Evolutionary conservation across 2,113 vertebrate genomes (phyloP), one percentile per base, ranked within the genome.

Genomic region (Ochotona curzoniae): DNA sequence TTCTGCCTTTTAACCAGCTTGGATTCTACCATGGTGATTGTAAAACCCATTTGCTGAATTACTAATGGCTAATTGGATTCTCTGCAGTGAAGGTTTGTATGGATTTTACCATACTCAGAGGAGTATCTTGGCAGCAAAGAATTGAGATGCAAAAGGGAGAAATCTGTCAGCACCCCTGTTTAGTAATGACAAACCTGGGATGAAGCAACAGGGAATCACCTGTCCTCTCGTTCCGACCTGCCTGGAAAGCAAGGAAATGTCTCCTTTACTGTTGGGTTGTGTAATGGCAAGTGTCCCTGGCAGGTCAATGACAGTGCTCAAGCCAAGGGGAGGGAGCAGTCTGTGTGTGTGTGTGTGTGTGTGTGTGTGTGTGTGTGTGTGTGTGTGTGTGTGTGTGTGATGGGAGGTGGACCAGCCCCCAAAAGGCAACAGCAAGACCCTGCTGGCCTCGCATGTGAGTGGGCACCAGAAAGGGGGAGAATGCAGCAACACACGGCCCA

Each of bases 1-100:
- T 44, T 84, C 28, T 87, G 25, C 51, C 25, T 87, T 92, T 83
- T 82, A 75, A 89, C 66, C 47, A 17, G 44, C 30, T 92, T 90
- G n/a, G 30, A 28, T 54, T 28, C 71, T n/a, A 61, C 74, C 0
- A 32, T 7, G 60, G n/a, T 80, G 47, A 70, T 15, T 63, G 91
- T 92, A 71, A 64, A 73, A 95, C 21, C 28, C 73, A 38, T n/a
- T 60, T 82, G 49, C 47, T 90, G 80, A 61, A 14, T 70, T 38
- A 69, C 2, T 17, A 90, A 71, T 6, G 64, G 7, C 23, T n/a
- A n/a, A 10, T 49, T 13, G 30, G 5, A 30, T 70, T 26, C 28
- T 91, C 51, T 28, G 12, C 47, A 63, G 12, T 17, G 57, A 83
- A 90, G 60, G 7, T 28, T 1, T 30, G 2, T 4, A 7, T 51